Evolutionary conservation across 2,888 invertebrate species (phyloP), one percentile per base, ranked within the genome.

Genomic region (Lomographa bimaculata): DNA sequence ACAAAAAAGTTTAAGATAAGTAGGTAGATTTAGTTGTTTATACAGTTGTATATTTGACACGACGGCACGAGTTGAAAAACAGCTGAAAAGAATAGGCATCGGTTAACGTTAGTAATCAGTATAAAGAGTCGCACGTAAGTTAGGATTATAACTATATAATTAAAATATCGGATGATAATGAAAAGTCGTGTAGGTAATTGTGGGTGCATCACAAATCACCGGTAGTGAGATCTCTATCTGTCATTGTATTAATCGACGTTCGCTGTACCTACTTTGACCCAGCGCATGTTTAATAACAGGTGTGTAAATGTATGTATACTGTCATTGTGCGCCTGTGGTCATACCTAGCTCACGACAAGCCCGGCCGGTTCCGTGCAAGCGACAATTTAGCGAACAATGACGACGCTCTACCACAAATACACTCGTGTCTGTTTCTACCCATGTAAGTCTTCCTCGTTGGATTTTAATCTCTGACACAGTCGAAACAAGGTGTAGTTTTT

Each of bases 321-420:
- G 80, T 82, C 76, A 83, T 80, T 82, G 82, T 85, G 79, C 77
- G 76, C 56, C 70, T 70, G 64, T 67, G 70, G 74, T 73, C 65
- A 69, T 85, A 82, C 81, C 82, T 82, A 82, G 71, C 81, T 81
- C 84, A 85, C 87, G 86, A 85, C 86, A 79, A 75, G 83, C 81
- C 69, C 52, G 77, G 84, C 81, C 79, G 84, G 84, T 85, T 86
- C 76, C 86, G 78, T 86, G 86, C 86, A 76, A 81, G 79, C 84
- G 86, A 87, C 86, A 86, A 86, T 87, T 87, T 86, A 85, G 83
- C 85, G 86, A 87, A 87, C 87, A 87, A 87, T 87, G 86, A 84
- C 85, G 80, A 84, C 76, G 83, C 81, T 81, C 70, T 67, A 76
- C 84, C 83, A 72, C 87, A 84, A 85, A 81, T 82, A 81, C 77